phyloP scores from a whole-genome alignment of 2,797 vertebrate species.

The Iguana delicatissima region DNA sequence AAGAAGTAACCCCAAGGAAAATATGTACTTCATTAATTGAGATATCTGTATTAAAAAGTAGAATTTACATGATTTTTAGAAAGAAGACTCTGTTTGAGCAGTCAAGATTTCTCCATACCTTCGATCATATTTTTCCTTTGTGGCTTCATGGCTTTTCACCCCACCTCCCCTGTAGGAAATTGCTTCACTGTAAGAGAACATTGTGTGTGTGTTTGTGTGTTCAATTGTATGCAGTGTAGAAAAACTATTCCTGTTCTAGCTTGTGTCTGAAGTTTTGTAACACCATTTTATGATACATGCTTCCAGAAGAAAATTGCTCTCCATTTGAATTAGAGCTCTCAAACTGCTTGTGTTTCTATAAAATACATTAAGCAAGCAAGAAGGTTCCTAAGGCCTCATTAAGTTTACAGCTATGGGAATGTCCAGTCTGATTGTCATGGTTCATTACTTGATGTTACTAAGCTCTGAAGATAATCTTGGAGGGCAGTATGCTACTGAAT shows the following conservation, averaged over 20 bases:
- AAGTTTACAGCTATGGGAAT: not conserved
- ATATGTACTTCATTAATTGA: too few species aligned
- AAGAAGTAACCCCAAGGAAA: too few species aligned
- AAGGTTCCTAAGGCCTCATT: constrained; percentile 4
- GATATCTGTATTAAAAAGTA: not conserved
- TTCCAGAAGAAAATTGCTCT: not conserved
- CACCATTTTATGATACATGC: not conserved
- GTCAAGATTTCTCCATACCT: not conserved
- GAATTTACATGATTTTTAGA: not conserved
- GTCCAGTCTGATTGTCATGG: not conserved
- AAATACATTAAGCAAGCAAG: constrained; percentile 14
- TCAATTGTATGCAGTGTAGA: not conserved
- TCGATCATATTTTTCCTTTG: not conserved
- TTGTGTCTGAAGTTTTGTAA: not conserved
- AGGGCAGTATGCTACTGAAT: not conserved
- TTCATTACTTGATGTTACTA: constrained; percentile 10
- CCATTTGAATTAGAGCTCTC: constrained; percentile 2
- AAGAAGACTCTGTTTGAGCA: not conserved
- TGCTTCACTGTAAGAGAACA: not conserved
- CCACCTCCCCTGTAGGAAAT: not conserved
- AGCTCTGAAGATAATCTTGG: not conserved
- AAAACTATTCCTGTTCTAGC: not conserved
- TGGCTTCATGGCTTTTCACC: not conserved
- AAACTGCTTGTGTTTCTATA: constrained; percentile 38
- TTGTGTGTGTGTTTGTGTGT: not conserved